Conservation (phyloP, 2,888 invertebrate genomes). For the Dichetophora obliterata region DNA sequence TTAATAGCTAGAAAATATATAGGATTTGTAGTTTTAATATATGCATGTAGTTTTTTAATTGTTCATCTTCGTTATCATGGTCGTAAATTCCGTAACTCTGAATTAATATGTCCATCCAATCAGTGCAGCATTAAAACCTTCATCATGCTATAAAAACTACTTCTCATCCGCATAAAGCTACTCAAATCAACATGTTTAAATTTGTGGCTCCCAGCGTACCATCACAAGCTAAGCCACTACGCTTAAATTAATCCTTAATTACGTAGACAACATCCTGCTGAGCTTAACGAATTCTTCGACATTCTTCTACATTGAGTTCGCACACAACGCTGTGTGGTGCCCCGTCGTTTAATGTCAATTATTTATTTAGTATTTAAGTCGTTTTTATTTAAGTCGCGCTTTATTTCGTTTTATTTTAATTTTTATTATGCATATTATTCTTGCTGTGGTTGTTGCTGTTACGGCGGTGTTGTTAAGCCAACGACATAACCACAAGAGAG, state of each 20-base stretch:
- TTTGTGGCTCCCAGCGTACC: not conserved
- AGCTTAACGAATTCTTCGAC: slow-evolving; percentile 47
- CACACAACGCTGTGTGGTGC: slow-evolving; percentile 57
- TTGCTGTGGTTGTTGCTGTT: not conserved
- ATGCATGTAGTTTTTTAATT: too few relatives aligned
- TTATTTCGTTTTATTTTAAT: slow-evolving; percentile 5
- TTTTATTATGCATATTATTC: not conserved
- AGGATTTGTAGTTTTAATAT: too few relatives aligned
- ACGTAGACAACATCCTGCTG: slow-evolving; percentile 68
- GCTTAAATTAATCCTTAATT: slow-evolving; percentile 67
- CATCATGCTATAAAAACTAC: not conserved
- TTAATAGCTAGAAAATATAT: too few relatives aligned
- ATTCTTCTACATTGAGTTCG: slow-evolving; percentile 16
- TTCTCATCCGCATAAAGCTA: not conserved
- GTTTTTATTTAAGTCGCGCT: slow-evolving; percentile 15
- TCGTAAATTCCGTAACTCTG: not conserved
- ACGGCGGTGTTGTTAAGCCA: not conserved
- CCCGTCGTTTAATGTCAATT: slow-evolving; percentile 67
- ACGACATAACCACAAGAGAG: not conserved
- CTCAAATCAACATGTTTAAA: slow-evolving; percentile 30
- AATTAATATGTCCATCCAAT: slow-evolving; percentile 13
- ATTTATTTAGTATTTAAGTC: slow-evolving; percentile 55
- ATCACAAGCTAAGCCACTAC: slow-evolving; percentile 43
- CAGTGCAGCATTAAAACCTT: slow-evolving; percentile 16
- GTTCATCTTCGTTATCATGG: too few relatives aligned